A percentile compares a stretch with the other conserved stretches of the same genome.
Conservation (phyloP, 1,140 invertebrate species). For the Popillia japonica region DNA sequence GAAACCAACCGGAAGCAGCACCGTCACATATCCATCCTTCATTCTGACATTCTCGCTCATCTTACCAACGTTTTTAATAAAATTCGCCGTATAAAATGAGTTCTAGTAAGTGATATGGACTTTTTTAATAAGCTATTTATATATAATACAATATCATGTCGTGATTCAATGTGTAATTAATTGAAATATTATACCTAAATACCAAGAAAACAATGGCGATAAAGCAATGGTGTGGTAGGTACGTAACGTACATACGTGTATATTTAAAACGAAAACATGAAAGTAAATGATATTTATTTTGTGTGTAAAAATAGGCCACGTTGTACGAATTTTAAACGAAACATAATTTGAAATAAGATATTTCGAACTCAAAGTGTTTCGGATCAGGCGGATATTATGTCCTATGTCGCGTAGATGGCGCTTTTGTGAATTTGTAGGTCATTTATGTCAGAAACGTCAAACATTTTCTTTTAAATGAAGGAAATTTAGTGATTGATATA, state of each 20-base stretch:
- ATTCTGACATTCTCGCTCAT: not conserved
- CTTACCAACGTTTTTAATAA: conserved; percentile 18
- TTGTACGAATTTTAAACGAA: not conserved
- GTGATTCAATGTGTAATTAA: conserved; percentile 22
- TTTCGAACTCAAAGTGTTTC: no score
- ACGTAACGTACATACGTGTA: no score
- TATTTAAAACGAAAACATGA: no score
- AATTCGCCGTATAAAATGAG: conserved; percentile 24
- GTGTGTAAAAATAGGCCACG: not conserved
- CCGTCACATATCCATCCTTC: conserved; percentile 13
- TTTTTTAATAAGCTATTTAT: conserved; percentile 37
- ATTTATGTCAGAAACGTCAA: no score
- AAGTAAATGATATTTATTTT: no score
- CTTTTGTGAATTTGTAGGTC: no score
- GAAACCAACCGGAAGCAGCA: conserved; percentile 18
- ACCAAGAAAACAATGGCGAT: not conserved
- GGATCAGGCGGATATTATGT: no score
- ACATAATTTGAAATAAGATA: no score
- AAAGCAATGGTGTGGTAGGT: not conserved
- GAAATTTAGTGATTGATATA: no score
- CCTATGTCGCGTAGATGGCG: no score
- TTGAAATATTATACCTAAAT: conserved; percentile 16
- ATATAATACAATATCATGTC: conserved; percentile 33
- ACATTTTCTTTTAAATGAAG: no score
- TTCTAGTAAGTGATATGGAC: conserved; percentile 32